Evolutionary conservation across 2,113 vertebrate genomes (phyloP).

Genomic region (Sminthopsis crassicaudata): DNA sequence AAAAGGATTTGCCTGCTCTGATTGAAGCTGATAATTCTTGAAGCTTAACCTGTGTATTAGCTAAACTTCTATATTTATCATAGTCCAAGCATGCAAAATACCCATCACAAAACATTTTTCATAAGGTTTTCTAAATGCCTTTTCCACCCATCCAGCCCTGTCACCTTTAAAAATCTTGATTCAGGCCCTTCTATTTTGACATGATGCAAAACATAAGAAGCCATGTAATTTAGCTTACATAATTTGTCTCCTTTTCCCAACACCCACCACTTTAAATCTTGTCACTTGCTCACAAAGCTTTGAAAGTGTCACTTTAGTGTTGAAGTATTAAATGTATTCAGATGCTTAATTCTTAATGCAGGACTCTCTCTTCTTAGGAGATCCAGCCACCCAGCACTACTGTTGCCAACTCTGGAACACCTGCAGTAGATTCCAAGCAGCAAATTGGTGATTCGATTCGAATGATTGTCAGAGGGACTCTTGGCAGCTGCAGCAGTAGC

Average conservation of each 20-base stretch:
- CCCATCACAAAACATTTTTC: neutral
- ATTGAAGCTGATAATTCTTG: neutral
- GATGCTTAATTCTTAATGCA: slow-evolving; percentile 1
- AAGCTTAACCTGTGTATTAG: neutral
- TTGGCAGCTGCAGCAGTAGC: slow-evolving; percentile 98
- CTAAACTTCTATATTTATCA: neutral
- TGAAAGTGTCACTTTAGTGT: neutral
- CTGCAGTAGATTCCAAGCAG: slow-evolving; percentile 87
- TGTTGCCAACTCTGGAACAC: slow-evolving; percentile 85
- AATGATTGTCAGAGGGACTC: slow-evolving; percentile 96
- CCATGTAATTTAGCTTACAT: neutral
- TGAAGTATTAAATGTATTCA: slow-evolving; percentile 1
- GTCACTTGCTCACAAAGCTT: neutral
- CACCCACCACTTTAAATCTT: neutral
- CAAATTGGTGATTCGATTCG: slow-evolving; percentile 93
- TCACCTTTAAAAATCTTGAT: neutral
- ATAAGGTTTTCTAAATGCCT: neutral
- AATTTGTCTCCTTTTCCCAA: neutral
- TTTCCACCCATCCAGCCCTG: neutral
- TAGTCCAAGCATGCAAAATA: neutral
- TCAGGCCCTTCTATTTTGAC: slow-evolving; percentile 12
- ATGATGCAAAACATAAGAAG: neutral
- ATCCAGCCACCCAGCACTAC: slow-evolving; percentile 85
- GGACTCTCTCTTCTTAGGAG: slow-evolving; percentile 86
- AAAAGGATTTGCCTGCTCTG: neutral